Base-by-base conservation (phyloP, 2,888 invertebrate genomes). In the Phlogophora meticulosa region DNA sequence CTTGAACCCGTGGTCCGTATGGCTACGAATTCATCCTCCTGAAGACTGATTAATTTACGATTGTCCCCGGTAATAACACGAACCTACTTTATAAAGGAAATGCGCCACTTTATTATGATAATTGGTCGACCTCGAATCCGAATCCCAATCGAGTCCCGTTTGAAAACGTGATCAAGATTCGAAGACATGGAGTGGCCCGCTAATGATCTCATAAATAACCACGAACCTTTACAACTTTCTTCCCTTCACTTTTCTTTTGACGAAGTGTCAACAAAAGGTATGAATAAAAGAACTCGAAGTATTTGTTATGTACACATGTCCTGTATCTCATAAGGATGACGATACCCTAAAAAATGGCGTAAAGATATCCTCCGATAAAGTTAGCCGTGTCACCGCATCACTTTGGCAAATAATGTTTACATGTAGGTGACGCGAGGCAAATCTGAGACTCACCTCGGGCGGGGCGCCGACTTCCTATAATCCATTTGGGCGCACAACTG, bases 401-500 rank as follows among this genome's bases (percentile, higher is more conserved):
- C 93, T 93, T 91, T 90, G 86, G 85, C 90, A 92, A 93, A 93
- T 93, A 92, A 91, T 91, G 91, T 93, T 91, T 92, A 91, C 91
- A 93, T 89, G 88, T 88, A 87, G 89, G 90, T 91, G 90, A 92
- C 88, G 88, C 85, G 88, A 91, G 85, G 90, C 90, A 92, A 94
- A 94, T 93, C 91, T 90, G 92, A 91, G 84, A 91, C 89, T 92
- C 92, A 92, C 90, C 90, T 91, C 82, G 70, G 78, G 77, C 84
- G 87, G 87, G 92, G 91, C 88, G 86, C 84, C 85, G 89, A 90
- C 93, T 93, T 92, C 91, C 93, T 92, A 94, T 94, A 95, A 95
- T 94, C 95, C 94, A 94, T 95, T 95, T 92, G 91, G 92, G 91
- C 91, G 92, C 93, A 93, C 93, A 93, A 93, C 94, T 92, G 91